Percentiles rank a stretch among this genome's conserved stretches.
Conservation (phyloP, 2,797 vertebrate genomes). For the Salmo trutta region DNA sequence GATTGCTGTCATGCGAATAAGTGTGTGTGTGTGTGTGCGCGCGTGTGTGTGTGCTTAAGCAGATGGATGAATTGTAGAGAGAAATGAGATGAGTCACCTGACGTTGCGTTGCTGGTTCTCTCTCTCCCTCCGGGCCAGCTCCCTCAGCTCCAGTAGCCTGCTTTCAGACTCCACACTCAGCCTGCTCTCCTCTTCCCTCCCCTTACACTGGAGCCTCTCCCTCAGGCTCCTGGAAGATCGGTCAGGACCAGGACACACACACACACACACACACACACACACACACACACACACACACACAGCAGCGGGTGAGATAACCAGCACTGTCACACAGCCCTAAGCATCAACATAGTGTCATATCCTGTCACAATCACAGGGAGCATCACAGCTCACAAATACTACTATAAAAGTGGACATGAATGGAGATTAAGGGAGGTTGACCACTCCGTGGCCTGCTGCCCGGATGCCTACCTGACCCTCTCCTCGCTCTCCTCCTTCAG, state of each 20-base stretch:
- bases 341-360: background rate
- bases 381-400: background rate
- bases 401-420: background rate
- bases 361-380: background rate
- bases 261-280: background rate
- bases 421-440: background rate
- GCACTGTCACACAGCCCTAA: conserved; percentile 4
- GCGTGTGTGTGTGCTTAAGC: background rate
- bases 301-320: background rate
- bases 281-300: background rate
- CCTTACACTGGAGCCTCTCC: conserved; percentile 61
- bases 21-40: background rate
- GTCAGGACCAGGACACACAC: background rate
- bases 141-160: conserved; percentile 64
- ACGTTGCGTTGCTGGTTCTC: conserved; percentile 68
- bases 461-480: conserved; percentile 66
- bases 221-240: conserved; percentile 66
- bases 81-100: conserved; percentile 67
- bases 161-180: conserved; percentile 64
- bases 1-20: too few relatives aligned
- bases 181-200: conserved; percentile 71
- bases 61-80: background rate
- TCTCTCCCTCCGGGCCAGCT: conserved; percentile 49
- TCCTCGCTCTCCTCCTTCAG: conserved; percentile 73
- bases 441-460: background rate